A percentile compares a stretch with the other conserved stretches of the same genome.
Evolutionary conservation across 2,797 vertebrate species (phyloP).

Genomic region (Neomorphus geoffroyi): DNA sequence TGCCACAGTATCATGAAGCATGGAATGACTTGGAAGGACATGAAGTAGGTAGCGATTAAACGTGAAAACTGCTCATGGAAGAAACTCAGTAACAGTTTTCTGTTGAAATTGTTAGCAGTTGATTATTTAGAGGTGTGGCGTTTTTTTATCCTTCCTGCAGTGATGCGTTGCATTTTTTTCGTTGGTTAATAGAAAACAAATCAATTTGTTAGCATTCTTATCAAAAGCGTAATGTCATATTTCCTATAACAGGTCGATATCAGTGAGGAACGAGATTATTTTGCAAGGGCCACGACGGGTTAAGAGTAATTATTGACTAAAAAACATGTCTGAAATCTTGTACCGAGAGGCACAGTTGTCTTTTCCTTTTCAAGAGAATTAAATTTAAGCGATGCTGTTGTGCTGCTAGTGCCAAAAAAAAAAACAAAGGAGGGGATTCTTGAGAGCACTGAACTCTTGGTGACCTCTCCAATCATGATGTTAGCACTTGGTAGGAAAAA

Average conservation of each 20-base stretch:
- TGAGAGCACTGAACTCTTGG: not conserved
- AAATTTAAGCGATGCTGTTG: not conserved
- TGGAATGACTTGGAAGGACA: not conserved
- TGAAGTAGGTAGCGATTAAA: not conserved
- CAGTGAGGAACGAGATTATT: not conserved
- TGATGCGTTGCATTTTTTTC: not conserved
- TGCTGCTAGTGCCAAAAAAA: not conserved
- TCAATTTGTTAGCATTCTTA: not conserved
- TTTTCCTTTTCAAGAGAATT: not conserved
- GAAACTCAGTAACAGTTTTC: not conserved
- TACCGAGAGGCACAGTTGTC: not conserved
- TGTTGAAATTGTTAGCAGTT: not conserved
- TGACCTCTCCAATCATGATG: not conserved
- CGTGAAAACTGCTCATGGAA: not conserved
- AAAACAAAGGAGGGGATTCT: not conserved
- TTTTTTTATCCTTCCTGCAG: not conserved
- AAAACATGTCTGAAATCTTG: not conserved
- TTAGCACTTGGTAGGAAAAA: not conserved
- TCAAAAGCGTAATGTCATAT: not conserved
- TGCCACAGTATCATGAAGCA: not conserved
- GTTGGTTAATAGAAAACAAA: not conserved
- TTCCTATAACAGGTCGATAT: not conserved
- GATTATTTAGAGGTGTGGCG: not conserved
- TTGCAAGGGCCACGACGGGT: not conserved
- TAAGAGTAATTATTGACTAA: not conserved